A percentile compares a stretch with the other conserved stretches of the same genome.
Evolutionary conservation across 2,888 invertebrate species (phyloP).

Genomic region (Melanostoma mellinum): DNA sequence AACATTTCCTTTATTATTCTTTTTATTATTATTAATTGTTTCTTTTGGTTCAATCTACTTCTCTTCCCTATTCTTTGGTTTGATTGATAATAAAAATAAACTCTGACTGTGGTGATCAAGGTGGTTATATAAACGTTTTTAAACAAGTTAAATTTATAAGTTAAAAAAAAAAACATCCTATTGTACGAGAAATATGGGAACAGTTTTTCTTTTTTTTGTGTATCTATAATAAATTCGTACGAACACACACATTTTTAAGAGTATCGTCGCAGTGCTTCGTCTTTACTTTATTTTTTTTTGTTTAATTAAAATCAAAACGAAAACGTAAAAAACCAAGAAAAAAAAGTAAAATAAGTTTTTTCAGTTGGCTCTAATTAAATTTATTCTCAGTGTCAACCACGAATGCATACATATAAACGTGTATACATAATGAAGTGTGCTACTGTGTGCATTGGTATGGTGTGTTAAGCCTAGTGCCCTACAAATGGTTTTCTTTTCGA

Average conservation of each 20-base stretch:
- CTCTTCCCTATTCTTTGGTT: constrained; percentile 35
- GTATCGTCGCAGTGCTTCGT: constrained; percentile 66
- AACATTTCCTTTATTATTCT: constrained; percentile 64
- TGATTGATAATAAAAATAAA: constrained; percentile 6
- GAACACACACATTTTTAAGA: constrained; percentile 62
- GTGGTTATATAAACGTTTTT: constrained; percentile 65
- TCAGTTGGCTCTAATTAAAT: constrained; percentile 71
- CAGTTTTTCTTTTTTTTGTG: constrained; percentile 62
- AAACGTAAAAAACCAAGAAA: constrained; percentile 32
- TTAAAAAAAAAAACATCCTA: constrained; percentile 30
- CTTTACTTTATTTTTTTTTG: constrained; percentile 37
- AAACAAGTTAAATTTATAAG: constrained; percentile 51
- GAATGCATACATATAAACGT: constrained; percentile 53
- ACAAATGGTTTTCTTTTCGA: constrained; percentile 71
- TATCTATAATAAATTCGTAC: constrained; percentile 57
- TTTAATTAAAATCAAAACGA: constrained; percentile 48
- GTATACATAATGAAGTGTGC: constrained; percentile 63
- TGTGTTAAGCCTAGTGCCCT: constrained; percentile 73
- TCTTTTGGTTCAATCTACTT: background rate
- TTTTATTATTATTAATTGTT: constrained; percentile 41
- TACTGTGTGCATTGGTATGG: constrained; percentile 70
- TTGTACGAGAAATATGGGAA: constrained; percentile 48
- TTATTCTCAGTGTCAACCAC: constrained; percentile 72
- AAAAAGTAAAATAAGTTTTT: constrained; percentile 43
- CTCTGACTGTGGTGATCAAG: constrained; percentile 45